These are phyloP conservation scores for Graptemys geographica DNA, from an alignment of 2,797 vertebrate species.

Conservation along the genomic window DNA sequence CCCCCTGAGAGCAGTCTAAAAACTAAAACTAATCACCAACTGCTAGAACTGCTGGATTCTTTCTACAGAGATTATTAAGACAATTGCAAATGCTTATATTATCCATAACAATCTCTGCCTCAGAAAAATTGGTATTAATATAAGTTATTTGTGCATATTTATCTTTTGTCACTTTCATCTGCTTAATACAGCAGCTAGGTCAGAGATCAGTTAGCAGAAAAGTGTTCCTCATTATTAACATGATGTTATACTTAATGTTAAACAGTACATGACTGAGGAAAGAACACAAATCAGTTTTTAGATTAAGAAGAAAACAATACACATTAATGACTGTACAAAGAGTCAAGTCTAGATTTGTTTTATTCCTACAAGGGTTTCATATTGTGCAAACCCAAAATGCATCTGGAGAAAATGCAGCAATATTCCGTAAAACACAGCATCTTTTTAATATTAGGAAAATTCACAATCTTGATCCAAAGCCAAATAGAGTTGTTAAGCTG, in stretches of 20 bases:
- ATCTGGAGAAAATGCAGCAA: background rate
- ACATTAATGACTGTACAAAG: background rate
- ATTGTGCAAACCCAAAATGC: background rate
- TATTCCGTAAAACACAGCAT: background rate
- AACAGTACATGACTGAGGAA: background rate
- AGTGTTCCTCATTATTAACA: background rate
- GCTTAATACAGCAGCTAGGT: background rate
- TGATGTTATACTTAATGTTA: background rate
- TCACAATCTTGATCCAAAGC: background rate
- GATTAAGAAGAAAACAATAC: background rate
- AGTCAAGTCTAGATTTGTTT: background rate
- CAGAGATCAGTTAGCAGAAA: conserved; percentile 17
- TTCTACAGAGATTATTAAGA: conserved; percentile 23
- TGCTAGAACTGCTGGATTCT: conserved; percentile 28
- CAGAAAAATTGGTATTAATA: conserved; percentile 8
- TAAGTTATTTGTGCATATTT: background rate
- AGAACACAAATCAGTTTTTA: background rate
- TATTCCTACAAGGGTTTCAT: background rate
- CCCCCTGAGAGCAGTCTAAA: conserved; percentile 18
- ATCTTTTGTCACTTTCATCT: background rate
- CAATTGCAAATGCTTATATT: conserved; percentile 11
- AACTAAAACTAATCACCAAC: conserved; percentile 36
- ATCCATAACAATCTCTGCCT: background rate
- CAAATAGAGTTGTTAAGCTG: background rate
- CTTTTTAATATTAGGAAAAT: background rate